These are phyloP conservation scores for Calameuta filiformis DNA, from an alignment of 2,888 invertebrate genomes.

Conservation along the genomic window DNA sequence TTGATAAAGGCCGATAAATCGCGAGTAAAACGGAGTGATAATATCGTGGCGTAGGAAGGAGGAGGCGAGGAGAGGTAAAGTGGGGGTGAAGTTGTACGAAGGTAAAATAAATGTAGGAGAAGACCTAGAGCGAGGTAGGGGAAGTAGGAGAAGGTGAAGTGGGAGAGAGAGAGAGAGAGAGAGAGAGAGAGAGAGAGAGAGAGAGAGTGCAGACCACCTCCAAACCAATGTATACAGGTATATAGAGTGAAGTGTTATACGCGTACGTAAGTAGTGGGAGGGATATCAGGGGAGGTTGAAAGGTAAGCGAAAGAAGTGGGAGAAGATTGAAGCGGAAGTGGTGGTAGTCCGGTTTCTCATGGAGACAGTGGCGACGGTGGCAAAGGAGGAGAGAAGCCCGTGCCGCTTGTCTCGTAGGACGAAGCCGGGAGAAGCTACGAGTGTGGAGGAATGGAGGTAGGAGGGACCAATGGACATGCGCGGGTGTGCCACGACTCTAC, in stretches of 20 bases:
- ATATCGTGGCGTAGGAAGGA: constrained; percentile 50
- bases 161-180: background rate
- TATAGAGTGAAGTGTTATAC: background rate
- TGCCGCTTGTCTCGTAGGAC: constrained; percentile 29
- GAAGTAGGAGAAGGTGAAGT: constrained; percentile 8
- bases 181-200: background rate
- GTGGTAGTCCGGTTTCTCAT: constrained; percentile 27
- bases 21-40: constrained; percentile 61
- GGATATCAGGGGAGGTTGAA: constrained; percentile 13
- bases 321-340: constrained; percentile 54
- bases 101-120: constrained; percentile 12
- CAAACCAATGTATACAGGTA: background rate
- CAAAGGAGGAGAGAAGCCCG: constrained; percentile 26
- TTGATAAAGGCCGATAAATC: constrained; percentile 63
- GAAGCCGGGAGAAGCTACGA: constrained; percentile 43
- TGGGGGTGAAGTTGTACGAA: constrained; percentile 6
- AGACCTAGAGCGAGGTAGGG: constrained; percentile 15
- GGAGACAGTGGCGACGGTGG: constrained; percentile 27
- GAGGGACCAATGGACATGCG: constrained; percentile 70
- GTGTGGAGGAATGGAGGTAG: constrained; percentile 51
- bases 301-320: constrained; percentile 36
- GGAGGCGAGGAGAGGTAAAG: constrained; percentile 7
- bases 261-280: constrained; percentile 17
- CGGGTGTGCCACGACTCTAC: constrained; percentile 66
- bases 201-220: background rate